Conservation (phyloP, 1,140 invertebrate genomes). For the Diorhabda elongata region DNA sequence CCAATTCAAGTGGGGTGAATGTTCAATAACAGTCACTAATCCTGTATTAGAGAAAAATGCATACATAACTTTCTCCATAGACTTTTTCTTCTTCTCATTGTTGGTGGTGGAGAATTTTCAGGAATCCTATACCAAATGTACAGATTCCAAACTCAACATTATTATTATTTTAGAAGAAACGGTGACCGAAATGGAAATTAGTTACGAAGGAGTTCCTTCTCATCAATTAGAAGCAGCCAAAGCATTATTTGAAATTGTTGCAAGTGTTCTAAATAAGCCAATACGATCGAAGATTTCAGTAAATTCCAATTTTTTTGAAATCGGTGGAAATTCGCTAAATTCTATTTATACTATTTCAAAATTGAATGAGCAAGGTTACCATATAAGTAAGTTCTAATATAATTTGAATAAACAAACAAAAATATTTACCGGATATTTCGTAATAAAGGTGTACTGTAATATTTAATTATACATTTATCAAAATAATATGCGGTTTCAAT, state of each 20-base stretch:
- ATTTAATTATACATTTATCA: no score
- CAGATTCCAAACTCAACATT: not conserved
- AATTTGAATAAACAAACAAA: no score
- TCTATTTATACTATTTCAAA: slow-evolving; percentile 76
- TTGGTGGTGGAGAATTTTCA: not conserved
- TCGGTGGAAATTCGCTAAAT: slow-evolving; percentile 83
- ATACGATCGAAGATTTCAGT: slow-evolving; percentile 55
- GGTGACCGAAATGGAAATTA: slow-evolving; percentile 36
- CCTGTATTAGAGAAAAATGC: no score
- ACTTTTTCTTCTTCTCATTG: not conserved
- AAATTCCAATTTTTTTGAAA: slow-evolving; percentile 72
- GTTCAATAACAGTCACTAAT: no score
- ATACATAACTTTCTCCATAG: no score
- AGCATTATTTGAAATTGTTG: slow-evolving; percentile 68
- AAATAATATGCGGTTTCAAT: no score
- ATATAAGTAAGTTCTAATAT: slow-evolving; percentile 57
- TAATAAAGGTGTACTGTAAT: no score
- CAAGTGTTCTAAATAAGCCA: slow-evolving; percentile 61
- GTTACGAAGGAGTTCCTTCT: slow-evolving; percentile 57
- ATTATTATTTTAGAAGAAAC: slow-evolving; percentile 29
- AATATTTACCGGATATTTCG: no score
- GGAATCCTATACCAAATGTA: not conserved
- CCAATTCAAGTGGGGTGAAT: no score
- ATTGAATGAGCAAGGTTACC: slow-evolving; percentile 71
- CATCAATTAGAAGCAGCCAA: slow-evolving; percentile 59